Conservation (phyloP, 2,797 vertebrate species). For the Premnoplex brunnescens region DNA sequence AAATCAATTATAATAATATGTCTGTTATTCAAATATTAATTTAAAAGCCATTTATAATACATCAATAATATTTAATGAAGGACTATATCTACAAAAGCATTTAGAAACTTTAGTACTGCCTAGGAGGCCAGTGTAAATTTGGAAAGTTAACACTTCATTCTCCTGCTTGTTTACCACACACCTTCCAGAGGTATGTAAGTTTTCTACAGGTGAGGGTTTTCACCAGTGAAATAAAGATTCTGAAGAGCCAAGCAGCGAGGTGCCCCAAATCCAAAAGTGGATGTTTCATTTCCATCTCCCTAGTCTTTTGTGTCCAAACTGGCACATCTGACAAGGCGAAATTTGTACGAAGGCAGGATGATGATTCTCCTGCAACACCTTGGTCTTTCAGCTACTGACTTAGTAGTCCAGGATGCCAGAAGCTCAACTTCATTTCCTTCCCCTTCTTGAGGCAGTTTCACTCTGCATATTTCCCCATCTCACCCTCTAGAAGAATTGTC, state of each 20-base stretch:
- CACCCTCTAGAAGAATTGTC: not conserved
- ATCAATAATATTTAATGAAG: not conserved
- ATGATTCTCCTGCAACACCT: not conserved
- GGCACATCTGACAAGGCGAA: not conserved
- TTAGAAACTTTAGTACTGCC: not conserved
- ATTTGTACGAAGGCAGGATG: not conserved
- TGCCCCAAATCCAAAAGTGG: not conserved
- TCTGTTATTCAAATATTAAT: not conserved
- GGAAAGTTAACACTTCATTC: not conserved
- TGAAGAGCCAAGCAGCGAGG: not conserved
- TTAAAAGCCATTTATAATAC: not conserved
- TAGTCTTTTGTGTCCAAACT: not conserved
- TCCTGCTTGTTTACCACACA: not conserved
- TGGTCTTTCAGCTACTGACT: not conserved
- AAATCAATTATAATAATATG: not conserved
- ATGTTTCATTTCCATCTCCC: not conserved
- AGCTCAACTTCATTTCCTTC: not conserved
- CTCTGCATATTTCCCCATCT: not conserved
- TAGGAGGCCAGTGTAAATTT: not conserved
- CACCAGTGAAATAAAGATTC: not conserved
- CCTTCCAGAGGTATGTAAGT: not conserved
- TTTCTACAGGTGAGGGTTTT: not conserved
- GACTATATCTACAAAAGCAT: not conserved
- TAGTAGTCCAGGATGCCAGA: rapidly evolving
- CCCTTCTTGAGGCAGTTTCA: not conserved